Evolutionary conservation across 2,888 invertebrate species (phyloP).

Genomic region (Harpalus rufipes): DNA sequence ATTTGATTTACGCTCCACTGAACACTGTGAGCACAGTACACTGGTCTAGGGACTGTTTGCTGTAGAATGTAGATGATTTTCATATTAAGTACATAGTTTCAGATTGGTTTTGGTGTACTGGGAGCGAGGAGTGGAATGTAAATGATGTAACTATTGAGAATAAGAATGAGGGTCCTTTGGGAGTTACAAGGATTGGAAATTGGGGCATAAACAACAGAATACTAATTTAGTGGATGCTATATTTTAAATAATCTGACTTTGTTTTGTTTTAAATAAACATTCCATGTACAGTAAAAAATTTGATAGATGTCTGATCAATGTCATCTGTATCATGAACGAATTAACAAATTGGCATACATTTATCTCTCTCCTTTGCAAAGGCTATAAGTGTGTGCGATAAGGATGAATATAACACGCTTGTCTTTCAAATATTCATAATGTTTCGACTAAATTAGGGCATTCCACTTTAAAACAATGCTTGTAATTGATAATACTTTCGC

Average conservation of each 20-base stretch:
- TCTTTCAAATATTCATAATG: too few species aligned
- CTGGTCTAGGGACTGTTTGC: constrained; percentile 14
- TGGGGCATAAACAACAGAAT: not conserved
- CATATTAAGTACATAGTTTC: constrained; percentile 33
- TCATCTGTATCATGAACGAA: too few species aligned
- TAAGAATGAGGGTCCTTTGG: constrained; percentile 1
- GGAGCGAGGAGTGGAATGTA: not conserved
- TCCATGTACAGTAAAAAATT: too few species aligned
- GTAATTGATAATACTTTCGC: too few species aligned
- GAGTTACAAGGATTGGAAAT: not conserved
- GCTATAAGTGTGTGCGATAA: too few species aligned
- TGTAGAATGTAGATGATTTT: constrained; percentile 26
- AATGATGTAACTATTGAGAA: constrained; percentile 5
- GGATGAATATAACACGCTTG: too few species aligned
- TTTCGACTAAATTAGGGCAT: too few species aligned
- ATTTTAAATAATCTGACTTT: not conserved
- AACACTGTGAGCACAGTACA: not conserved
- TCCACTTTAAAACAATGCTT: too few species aligned
- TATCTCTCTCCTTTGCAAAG: too few species aligned
- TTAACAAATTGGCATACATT: too few species aligned
- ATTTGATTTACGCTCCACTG: constrained; percentile 48
- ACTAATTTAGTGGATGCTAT: not conserved
- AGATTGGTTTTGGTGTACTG: constrained; percentile 25
- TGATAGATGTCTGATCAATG: too few species aligned
- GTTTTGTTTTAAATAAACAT: too few species aligned